Base-by-base conservation (phyloP, 1,140 invertebrate genomes). In the Eulimnadia texana region DNA sequence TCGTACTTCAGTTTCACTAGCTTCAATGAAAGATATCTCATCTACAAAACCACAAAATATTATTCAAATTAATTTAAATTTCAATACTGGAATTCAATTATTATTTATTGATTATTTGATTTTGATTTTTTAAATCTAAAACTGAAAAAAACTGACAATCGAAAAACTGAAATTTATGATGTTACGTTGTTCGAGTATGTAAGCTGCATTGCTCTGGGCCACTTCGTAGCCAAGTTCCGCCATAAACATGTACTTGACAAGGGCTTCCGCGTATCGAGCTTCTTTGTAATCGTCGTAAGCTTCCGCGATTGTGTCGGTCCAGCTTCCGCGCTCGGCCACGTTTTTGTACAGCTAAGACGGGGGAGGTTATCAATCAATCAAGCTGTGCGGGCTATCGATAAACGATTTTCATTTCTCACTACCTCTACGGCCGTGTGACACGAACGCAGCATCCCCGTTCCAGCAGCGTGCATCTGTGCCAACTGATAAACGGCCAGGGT, bases 171-270 rank as follows among this genome's bases (percentile, higher is more conserved):
- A 13, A 58, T 1, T n/a, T 2, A 16, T 50, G 16, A 3, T 60
- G 22, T 2, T 51, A 80, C 80, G 83, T 72, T 84, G 80, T 70
- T 99, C 96, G 0, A 99, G 76, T 52, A 99, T 79, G 71, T 88
- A 98, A 0, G 93, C 96, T 9, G 93, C 90, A 75, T 99, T 99
- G 66, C 88, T 94, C 74, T 98, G 94, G n/a, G 94, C 94, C 10
- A 95, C 89, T 75, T 99, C 96, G 71, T 96, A 97, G 1, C 96
- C 96, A 57, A 97, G 77, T 74, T 99, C 96, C 1, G 91, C 88
- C 49, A 98, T 75, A 9, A 98, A 77, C 23, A 90, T 82, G 72
- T 98, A 99, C 67, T 91, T 90, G 53, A 95, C 78, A 65, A 94
- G 84, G 1, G 94, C 84, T 66, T 91, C 82, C 69, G 92, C 82